phyloP scores from a whole-genome alignment of 2,888 invertebrate species.

The Drosophila robusta region DNA sequence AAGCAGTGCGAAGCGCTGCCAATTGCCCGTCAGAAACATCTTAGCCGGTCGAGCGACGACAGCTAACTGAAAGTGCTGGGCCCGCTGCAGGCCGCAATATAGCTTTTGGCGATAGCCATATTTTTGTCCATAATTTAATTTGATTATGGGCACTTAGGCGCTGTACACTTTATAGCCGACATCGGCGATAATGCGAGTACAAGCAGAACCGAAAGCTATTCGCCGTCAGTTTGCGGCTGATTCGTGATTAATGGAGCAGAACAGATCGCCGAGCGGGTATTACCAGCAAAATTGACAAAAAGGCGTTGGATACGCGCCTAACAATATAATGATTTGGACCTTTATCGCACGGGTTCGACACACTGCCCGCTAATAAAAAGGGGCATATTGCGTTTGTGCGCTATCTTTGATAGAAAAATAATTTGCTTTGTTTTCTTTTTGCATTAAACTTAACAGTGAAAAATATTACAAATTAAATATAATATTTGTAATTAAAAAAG shows the following conservation, averaged over 20 bases:
- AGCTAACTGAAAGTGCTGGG: constrained; percentile 43
- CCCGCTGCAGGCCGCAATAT: background rate
- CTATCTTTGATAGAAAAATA: too few relatives aligned
- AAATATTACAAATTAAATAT: too few relatives aligned
- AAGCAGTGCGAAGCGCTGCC: constrained; percentile 45
- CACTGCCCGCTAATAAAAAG: background rate
- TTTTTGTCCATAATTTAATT: constrained; percentile 33
- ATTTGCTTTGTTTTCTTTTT: too few relatives aligned
- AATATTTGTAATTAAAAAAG: too few relatives aligned
- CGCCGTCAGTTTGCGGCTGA: background rate
- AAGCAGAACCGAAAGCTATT: constrained; percentile 10
- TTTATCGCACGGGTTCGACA: background rate
- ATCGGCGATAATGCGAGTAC: constrained; percentile 36
- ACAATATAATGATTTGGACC: background rate
- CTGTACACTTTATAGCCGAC: constrained; percentile 55
- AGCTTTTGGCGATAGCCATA: constrained; percentile 22
- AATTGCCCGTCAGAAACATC: constrained; percentile 50
- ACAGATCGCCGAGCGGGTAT: background rate
- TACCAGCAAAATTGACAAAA: background rate
- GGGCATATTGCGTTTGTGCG: too few relatives aligned
- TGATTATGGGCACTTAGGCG: constrained; percentile 49
- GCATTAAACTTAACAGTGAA: too few relatives aligned
- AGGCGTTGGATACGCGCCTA: background rate
- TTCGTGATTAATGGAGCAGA: background rate
- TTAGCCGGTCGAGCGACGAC: constrained; percentile 43